Evolutionary conservation across 2,888 invertebrate species (phyloP).

Genomic region (Pyrgus malvae): DNA sequence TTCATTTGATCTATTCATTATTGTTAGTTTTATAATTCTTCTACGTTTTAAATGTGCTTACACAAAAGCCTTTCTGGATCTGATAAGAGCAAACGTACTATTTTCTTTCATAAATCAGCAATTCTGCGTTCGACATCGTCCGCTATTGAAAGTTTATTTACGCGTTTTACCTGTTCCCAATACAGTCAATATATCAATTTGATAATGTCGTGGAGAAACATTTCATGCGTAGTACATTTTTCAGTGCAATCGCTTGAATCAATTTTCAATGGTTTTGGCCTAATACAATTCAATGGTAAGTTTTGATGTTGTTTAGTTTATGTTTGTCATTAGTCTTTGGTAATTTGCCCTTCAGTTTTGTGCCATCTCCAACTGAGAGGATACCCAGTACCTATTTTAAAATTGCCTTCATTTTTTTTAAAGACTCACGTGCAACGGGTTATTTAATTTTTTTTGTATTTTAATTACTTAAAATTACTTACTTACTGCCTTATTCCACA

Average conservation of each 20-base stretch:
- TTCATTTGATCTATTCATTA: no score
- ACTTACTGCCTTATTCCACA: no score
- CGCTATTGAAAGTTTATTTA: conserved; percentile 16
- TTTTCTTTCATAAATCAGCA: conserved; percentile 11
- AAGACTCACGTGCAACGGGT: no score
- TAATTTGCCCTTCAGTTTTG: no score
- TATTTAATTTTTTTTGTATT: no score
- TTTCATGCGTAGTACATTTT: conserved; percentile 14
- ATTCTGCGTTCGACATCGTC: conserved; percentile 11
- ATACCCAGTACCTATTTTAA: no score
- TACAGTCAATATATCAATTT: conserved; percentile 23
- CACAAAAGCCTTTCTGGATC: no score
- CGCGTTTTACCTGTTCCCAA: conserved; percentile 15
- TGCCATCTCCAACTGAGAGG: no score
- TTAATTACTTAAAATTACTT: no score
- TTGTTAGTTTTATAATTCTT: no score
- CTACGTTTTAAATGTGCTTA: no score
- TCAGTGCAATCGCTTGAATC: conserved; percentile 7
- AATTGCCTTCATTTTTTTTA: no score
- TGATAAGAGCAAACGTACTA: not conserved
- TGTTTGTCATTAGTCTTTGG: not conserved
- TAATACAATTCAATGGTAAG: conserved; percentile 6
- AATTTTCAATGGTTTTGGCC: not conserved
- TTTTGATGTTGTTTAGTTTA: not conserved
- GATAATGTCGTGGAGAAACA: conserved; percentile 14